Percentiles rank a stretch among this genome's conserved stretches.
phyloP scores from a whole-genome alignment of 2,113 vertebrate species.

The Poecile atricapillus region DNA sequence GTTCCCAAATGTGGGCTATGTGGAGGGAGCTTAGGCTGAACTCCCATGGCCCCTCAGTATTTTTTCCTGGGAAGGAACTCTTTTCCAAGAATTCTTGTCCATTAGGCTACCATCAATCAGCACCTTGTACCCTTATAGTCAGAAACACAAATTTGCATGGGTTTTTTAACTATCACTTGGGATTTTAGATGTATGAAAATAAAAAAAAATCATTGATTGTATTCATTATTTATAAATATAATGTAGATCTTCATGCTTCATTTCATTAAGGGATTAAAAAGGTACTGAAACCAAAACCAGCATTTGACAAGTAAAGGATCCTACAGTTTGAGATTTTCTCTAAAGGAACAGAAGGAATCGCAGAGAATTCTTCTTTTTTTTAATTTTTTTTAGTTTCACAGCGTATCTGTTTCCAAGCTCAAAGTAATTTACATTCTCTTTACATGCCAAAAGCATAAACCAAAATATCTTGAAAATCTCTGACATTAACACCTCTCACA shows the following conservation, averaged over 20 bases:
- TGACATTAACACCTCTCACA: constrained; percentile 71
- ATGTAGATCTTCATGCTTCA: constrained; percentile 33
- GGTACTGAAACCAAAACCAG: not conserved
- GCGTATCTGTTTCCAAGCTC: constrained; percentile 70
- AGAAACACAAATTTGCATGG: not conserved
- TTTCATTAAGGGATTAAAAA: constrained; percentile 51
- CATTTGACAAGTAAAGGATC: constrained; percentile 47
- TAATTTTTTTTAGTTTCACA: constrained; percentile 41
- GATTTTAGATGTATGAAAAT: not conserved
- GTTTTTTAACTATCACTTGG: not conserved
- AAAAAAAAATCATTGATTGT: not conserved
- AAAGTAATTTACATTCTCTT: constrained; percentile 72
- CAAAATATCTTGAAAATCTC: constrained; percentile 76
- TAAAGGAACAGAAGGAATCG: not conserved
- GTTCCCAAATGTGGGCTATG: not conserved
- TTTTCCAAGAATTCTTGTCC: not conserved
- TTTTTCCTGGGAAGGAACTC: not conserved
- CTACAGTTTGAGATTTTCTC: constrained; percentile 55
- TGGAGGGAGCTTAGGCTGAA: not conserved
- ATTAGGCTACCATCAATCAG: not conserved
- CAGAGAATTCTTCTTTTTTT: not conserved
- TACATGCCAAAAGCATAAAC: constrained; percentile 73
- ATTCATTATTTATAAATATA: not conserved
- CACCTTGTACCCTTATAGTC: not conserved
- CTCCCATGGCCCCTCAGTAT: not conserved